Conservation (phyloP, 2,797 vertebrate genomes). For the Prionace glauca region DNA sequence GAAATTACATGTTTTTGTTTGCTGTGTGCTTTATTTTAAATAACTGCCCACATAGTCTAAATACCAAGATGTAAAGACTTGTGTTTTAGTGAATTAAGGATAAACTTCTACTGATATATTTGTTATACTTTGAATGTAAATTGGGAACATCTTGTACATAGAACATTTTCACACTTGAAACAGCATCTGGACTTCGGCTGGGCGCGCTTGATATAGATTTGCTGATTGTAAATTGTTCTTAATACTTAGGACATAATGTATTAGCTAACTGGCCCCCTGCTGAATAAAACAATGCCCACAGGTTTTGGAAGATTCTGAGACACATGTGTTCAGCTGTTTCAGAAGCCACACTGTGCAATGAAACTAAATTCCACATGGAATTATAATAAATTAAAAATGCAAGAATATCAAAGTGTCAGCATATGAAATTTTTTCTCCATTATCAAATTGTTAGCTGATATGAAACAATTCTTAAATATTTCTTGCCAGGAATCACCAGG, state of each 20-base stretch:
- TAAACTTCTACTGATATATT: neutral
- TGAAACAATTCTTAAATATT: neutral
- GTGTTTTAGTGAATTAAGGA: neutral
- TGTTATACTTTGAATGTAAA: neutral
- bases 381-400: conserved; percentile 21
- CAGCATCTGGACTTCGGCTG: neutral
- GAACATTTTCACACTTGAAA: neutral
- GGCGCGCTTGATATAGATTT: neutral
- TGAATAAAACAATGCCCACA: conserved; percentile 2
- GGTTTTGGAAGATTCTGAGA: neutral
- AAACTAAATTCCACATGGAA: neutral
- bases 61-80: neutral
- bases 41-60: neutral
- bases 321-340: neutral
- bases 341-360: neutral
- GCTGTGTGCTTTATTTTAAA: neutral
- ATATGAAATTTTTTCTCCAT: neutral
- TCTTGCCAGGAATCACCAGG: neutral
- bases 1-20: neutral
- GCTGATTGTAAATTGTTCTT: neutral
- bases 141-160: neutral
- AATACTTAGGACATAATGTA: neutral
- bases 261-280: neutral
- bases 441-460: neutral
- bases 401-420: neutral